Percentiles rank a stretch among this genome's conserved stretches.
Evolutionary conservation across 2,888 invertebrate genomes (phyloP).

Genomic region (Xestia rhomboidea): DNA sequence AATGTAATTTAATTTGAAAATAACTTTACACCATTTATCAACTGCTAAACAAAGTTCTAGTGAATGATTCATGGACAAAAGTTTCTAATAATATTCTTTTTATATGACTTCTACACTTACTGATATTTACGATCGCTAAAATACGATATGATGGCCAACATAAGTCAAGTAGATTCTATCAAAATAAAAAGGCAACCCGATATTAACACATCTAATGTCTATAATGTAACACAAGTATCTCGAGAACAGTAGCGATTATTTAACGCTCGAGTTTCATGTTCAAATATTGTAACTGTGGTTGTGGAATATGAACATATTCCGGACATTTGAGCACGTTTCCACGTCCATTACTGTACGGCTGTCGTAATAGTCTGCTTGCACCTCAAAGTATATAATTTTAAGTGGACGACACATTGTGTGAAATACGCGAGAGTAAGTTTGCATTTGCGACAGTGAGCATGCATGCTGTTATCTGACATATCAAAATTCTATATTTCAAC

Average conservation of each 20-base stretch:
- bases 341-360: slow-evolving; percentile 17
- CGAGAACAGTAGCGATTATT: neutral
- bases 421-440: slow-evolving; percentile 10
- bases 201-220: slow-evolving; percentile 1
- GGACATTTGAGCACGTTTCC: slow-evolving; percentile 19
- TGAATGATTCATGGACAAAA: neutral
- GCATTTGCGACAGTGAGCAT: slow-evolving; percentile 28
- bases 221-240: neutral
- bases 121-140: neutral
- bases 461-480: neutral
- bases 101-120: neutral
- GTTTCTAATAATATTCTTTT: neutral
- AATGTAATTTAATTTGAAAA: neutral
- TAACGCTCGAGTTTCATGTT: slow-evolving; percentile 7
- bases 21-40: neutral
- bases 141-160: neutral
- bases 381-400: slow-evolving; percentile 43
- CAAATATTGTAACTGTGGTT: slow-evolving; percentile 27
- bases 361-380: slow-evolving; percentile 24
- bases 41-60: neutral
- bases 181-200: neutral
- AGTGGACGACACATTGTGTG: slow-evolving; percentile 24
- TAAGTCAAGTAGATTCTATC: neutral
- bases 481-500: neutral
- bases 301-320: slow-evolving; percentile 13